Evolutionary conservation across 2,888 invertebrate genomes (phyloP).

Genomic region (Latrodectus elegans): DNA sequence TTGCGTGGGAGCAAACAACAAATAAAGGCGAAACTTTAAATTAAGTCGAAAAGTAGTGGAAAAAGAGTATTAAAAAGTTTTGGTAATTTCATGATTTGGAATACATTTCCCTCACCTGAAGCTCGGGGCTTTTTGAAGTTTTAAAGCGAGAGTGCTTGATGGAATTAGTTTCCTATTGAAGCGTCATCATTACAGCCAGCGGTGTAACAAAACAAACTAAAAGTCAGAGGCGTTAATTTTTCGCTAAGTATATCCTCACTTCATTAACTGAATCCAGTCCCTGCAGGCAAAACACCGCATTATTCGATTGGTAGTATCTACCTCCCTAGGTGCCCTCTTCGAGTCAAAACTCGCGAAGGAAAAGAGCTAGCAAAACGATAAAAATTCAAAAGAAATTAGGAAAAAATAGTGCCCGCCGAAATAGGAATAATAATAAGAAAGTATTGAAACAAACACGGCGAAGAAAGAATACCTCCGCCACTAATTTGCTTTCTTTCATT

Average conservation of each 20-base stretch:
- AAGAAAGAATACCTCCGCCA: slow-evolving; percentile 57
- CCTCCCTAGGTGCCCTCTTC: slow-evolving; percentile 49
- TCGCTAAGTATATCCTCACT: slow-evolving; percentile 62
- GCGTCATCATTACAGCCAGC: slow-evolving; percentile 45
- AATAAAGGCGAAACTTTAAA: slow-evolving; percentile 30
- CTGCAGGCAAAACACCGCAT: slow-evolving; percentile 58
- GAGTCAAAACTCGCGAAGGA: slow-evolving; percentile 23
- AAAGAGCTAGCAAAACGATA: slow-evolving; percentile 38
- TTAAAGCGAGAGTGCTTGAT: slow-evolving; percentile 48
- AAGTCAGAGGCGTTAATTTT: slow-evolving; percentile 65
- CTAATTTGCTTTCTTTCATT: slow-evolving; percentile 69
- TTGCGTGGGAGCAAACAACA: background rate
- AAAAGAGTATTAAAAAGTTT: slow-evolving; percentile 43
- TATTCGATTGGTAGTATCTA: slow-evolving; percentile 48
- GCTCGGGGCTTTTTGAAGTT: slow-evolving; percentile 63
- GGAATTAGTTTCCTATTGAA: slow-evolving; percentile 67
- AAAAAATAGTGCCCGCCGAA: slow-evolving; percentile 12
- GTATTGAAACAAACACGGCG: slow-evolving; percentile 64
- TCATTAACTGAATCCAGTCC: slow-evolving; percentile 67
- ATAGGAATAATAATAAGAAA: slow-evolving; percentile 64
- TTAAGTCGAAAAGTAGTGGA: slow-evolving; percentile 33
- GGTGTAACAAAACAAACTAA: slow-evolving; percentile 46
- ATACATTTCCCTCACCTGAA: slow-evolving; percentile 6
- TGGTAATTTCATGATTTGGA: slow-evolving; percentile 32
- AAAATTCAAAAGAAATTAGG: slow-evolving; percentile 11